Base-by-base conservation (phyloP, 1,140 invertebrate genomes). In the Anastrepha obliqua region DNA sequence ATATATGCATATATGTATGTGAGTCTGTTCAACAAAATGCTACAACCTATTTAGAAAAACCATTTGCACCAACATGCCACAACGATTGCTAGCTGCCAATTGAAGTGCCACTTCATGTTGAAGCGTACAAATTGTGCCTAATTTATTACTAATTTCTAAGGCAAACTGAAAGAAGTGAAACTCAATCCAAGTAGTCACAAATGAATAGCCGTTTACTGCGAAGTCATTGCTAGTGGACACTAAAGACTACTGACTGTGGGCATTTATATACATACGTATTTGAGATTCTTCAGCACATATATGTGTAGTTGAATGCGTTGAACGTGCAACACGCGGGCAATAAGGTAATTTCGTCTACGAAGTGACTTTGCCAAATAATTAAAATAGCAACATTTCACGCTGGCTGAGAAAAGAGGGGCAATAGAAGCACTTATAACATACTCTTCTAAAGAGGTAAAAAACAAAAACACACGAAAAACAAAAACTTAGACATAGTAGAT, bases 51-150 rank as follows among this genome's bases (percentile, higher is more conserved):
- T 20, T 55, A 81, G n/a, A 81, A 55, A 81, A 81, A 2, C 74
- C 74, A 81, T 81, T 81, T 55, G 55, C 74, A 47, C 74, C 74
- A 81, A 55, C 47, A 81, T 81, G 47, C 74, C 47, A 55, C 74
- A 81, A 81, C 74, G 74, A 81, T 81, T 81, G 74, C 20, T 81
- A n/a, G 74, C 74, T 81, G 74, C 74, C 74, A 81, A 81, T 81
- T 81, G 47, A 81, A 29, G 47, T 81, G 74, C 47, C 74, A 58
- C 47, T 81, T 81, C 74, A 81, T 58, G 74, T 81, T 81, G 74
- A 81, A 81, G 74, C 44, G 74, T 81, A 81, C 74, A 81, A 81
- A 81, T 81, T 81, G 74, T 9, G 74, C 74, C 74, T 81, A 81
- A 81, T 81, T 81, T 81, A 81, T 58, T 55, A 29, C 74, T 81